A percentile compares a stretch with the other conserved stretches of the same genome.
phyloP scores from a whole-genome alignment of 2,113 vertebrate species.

The Rousettus leschenaultii region DNA sequence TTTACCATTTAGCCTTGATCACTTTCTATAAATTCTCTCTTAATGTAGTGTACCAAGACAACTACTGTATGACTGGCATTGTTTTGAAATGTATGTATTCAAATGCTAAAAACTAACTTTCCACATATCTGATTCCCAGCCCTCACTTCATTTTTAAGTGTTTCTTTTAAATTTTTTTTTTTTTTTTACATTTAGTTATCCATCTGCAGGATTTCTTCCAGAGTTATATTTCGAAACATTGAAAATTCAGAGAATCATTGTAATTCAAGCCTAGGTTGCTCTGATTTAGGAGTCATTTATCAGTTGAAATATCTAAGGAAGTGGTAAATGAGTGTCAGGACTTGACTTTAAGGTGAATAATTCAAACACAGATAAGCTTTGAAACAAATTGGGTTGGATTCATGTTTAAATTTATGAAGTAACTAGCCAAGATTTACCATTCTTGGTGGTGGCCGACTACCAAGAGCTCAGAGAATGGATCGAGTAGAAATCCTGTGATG shows the following conservation, averaged over 20 bases:
- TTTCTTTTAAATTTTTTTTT: not conserved
- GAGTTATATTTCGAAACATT: not conserved
- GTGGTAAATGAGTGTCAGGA: not conserved
- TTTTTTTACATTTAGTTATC: not conserved
- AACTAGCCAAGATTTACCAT: not conserved
- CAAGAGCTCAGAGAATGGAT: not conserved
- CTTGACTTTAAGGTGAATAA: not conserved
- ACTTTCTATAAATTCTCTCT: not conserved
- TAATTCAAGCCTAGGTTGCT: not conserved
- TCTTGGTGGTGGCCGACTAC: not conserved
- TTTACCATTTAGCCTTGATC: not conserved
- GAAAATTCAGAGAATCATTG: not conserved
- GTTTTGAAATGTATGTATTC: not conserved
- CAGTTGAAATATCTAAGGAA: not conserved
- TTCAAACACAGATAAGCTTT: not conserved
- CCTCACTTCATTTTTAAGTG: not conserved
- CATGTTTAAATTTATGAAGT: not conserved
- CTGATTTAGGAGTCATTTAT: not conserved
- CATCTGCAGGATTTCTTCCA: not conserved
- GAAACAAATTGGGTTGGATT: not conserved
- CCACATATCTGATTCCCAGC: not conserved
- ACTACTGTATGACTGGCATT: not conserved
- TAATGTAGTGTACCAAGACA: not conserved
- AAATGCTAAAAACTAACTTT: not conserved
- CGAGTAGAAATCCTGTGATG: not conserved